A percentile compares a stretch with the other conserved stretches of the same genome.
phyloP scores from a whole-genome alignment of 2,888 invertebrate species.

The Incurvaria masculella region DNA sequence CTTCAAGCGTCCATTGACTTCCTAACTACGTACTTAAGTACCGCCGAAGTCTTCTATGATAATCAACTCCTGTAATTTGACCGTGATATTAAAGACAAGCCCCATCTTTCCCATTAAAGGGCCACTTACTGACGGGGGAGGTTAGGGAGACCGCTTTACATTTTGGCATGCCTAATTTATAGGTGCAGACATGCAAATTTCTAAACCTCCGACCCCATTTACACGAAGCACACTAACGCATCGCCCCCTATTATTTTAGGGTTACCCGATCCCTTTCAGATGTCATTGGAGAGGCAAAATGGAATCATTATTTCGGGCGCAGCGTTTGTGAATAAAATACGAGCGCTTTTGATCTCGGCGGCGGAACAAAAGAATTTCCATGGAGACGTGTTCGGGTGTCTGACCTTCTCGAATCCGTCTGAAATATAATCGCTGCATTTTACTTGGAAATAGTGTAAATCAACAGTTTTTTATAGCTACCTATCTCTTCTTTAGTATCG shows the following conservation, averaged over 20 bases:
- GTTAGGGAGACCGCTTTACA: conserved; percentile 32
- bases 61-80: conserved; percentile 24
- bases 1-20: not conserved
- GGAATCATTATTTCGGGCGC: conserved; percentile 25
- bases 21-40: not conserved
- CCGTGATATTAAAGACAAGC: conserved; percentile 25
- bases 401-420: conserved; percentile 11
- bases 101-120: conserved; percentile 27
- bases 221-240: not conserved
- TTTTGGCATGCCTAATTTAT: conserved; percentile 39
- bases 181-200: conserved; percentile 33
- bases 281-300: conserved; percentile 17
- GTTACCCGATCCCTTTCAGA: conserved; percentile 24
- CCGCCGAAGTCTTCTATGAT: not conserved
- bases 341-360: conserved; percentile 28
- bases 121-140: conserved; percentile 26
- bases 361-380: conserved; percentile 24
- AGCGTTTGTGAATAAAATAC: conserved; percentile 36
- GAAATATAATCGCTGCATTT: conserved; percentile 1
- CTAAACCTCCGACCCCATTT: conserved; percentile 20
- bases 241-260: conserved; percentile 25
- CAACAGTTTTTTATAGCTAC: no score
- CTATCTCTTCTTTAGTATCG: conserved; percentile 1
- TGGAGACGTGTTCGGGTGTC: conserved; percentile 23
- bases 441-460: no score